These are phyloP conservation scores for Xestobium rufovillosum DNA, from an alignment of 2,888 invertebrate genomes.

Conservation along the genomic window DNA sequence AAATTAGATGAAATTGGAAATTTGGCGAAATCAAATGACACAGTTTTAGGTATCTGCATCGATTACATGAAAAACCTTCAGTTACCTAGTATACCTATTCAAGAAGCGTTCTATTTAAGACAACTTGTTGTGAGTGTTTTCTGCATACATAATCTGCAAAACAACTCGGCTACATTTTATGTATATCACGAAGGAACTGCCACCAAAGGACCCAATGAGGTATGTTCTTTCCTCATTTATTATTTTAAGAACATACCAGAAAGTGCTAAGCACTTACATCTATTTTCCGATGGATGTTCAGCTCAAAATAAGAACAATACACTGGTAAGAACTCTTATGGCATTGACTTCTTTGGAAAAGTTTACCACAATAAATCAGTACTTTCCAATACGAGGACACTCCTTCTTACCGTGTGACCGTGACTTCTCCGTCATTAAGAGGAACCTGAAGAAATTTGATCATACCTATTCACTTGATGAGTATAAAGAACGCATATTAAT, in stretches of 20 bases:
- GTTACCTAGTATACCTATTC: slow-evolving; percentile 21
- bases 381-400: slow-evolving; percentile 4
- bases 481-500: slow-evolving; percentile 4
- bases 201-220: slow-evolving; percentile 3
- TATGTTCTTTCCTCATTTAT: too few species aligned
- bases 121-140: slow-evolving; percentile 18
- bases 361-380: slow-evolving; percentile 7
- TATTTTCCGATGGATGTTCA: slow-evolving; percentile 1
- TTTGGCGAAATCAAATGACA: slow-evolving; percentile 5
- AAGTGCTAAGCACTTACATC: slow-evolving; percentile 5
- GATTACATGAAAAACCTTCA: slow-evolving; percentile 22
- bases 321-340: neutral
- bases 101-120: slow-evolving; percentile 22
- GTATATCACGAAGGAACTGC: too few species aligned
- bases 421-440: slow-evolving; percentile 5
- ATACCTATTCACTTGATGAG: slow-evolving; percentile 3
- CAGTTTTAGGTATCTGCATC: slow-evolving; percentile 15
- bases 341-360: slow-evolving; percentile 1
- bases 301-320: slow-evolving; percentile 6
- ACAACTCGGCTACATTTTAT: too few species aligned
- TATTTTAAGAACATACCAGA: slow-evolving; percentile 5
- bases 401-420: too few species aligned
- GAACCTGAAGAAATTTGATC: slow-evolving; percentile 5
- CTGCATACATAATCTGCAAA: slow-evolving; percentile 15
- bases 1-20: slow-evolving; percentile 12